A percentile compares a stretch with the other conserved stretches of the same genome.
phyloP scores from a whole-genome alignment of 1,140 invertebrate species.

The Cydia amplana region DNA sequence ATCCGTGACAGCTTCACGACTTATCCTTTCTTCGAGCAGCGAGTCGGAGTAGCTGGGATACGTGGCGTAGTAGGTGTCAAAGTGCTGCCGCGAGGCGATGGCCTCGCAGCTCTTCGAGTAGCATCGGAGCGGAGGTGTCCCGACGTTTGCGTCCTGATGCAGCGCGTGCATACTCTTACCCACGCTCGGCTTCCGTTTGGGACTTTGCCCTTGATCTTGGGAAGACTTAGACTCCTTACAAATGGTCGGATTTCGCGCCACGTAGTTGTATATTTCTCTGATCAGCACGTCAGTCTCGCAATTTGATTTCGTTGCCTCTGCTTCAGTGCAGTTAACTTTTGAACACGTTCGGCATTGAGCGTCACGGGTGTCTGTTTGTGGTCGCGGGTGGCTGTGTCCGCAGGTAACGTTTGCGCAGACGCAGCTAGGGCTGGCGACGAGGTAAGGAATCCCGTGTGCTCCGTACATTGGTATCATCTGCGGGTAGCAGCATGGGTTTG shows the following conservation, averaged over 20 bases:
- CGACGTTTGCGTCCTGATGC: conserved; percentile 59
- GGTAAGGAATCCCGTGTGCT: conserved; percentile 54
- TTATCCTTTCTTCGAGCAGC: conserved; percentile 57
- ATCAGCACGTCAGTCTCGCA: conserved; percentile 62
- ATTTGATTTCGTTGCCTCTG: conserved; percentile 12
- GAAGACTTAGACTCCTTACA: conserved; percentile 30
- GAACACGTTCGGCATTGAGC: conserved; percentile 45
- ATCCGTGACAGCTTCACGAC: conserved; percentile 44
- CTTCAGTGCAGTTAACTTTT: conserved; percentile 35
- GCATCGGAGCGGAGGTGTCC: conserved; percentile 58
- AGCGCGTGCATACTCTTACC: conserved; percentile 51
- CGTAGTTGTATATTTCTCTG: conserved; percentile 69
- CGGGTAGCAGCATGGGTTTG: conserved; percentile 62
- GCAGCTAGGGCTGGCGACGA: conserved; percentile 57
- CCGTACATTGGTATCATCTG: conserved; percentile 63
- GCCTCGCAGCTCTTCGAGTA: conserved; percentile 72
- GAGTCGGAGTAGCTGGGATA: conserved; percentile 65
- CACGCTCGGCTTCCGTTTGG: conserved; percentile 53
- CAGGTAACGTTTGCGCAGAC: conserved; percentile 48
- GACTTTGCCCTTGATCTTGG: conserved; percentile 26
- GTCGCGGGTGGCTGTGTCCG: conserved; percentile 15
- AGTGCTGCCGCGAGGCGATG: conserved; percentile 48
- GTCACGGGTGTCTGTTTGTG: conserved; percentile 35
- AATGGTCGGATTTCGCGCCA: conserved; percentile 54
- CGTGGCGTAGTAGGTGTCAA: conserved; percentile 44